Evolutionary conservation across 1,140 invertebrate species (phyloP).

Genomic region (Danaus plexippus): DNA sequence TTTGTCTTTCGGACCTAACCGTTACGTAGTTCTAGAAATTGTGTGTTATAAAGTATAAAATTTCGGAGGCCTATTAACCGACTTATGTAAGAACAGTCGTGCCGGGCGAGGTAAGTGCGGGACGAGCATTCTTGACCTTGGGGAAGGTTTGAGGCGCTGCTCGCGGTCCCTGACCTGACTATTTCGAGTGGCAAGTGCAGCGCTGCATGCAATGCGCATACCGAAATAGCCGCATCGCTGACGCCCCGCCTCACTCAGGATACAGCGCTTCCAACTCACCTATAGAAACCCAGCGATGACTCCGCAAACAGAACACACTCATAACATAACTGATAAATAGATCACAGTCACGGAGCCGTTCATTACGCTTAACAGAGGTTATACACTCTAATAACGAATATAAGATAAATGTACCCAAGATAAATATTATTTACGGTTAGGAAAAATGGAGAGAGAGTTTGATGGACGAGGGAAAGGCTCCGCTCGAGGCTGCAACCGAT

Average conservation of each 20-base stretch:
- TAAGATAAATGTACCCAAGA: conserved; percentile 52
- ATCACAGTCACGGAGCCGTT: conserved; percentile 20
- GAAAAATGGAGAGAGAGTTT: conserved; percentile 56
- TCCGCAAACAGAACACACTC: conserved; percentile 42
- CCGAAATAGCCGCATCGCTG: conserved; percentile 64
- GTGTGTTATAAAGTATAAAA: conserved; percentile 6
- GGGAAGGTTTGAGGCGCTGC: conserved; percentile 61
- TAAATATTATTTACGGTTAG: conserved; percentile 49
- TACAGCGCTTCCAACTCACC: conserved; percentile 13
- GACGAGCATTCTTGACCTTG: conserved; percentile 62
- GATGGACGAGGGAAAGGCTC: conserved; percentile 68
- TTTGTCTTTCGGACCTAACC: no score
- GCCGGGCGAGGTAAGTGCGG: conserved; percentile 37
- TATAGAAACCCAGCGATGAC: conserved; percentile 29
- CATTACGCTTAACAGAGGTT: conserved; percentile 21
- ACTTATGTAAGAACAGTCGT: conserved; percentile 29
- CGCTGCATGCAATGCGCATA: conserved; percentile 69
- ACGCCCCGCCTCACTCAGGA: conserved; percentile 42
- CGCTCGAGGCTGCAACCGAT: conserved; percentile 57
- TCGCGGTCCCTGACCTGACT: conserved; percentile 70
- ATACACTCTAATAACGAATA: conserved; percentile 24
- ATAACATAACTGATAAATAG: conserved; percentile 27
- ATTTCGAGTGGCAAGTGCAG: conserved; percentile 70
- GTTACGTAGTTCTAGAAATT: neutral
- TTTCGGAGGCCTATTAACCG: conserved; percentile 33